A percentile compares a stretch with the other conserved stretches of the same genome.
Evolutionary conservation across 2,113 vertebrate species (phyloP).

Genomic region (Anolis sagrei): DNA sequence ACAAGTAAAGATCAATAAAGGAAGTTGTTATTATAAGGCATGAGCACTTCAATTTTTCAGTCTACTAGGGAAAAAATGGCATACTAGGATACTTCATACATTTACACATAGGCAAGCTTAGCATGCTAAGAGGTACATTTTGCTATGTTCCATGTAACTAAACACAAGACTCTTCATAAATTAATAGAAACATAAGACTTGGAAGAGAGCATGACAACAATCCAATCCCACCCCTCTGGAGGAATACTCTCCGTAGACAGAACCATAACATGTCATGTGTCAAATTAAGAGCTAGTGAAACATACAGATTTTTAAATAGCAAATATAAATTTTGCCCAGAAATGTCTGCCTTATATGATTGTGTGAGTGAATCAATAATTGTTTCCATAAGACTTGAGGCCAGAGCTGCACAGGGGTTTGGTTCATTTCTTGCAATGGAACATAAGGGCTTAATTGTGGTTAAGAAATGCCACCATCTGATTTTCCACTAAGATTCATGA

Average conservation of each 20-base stretch:
- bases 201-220: too few relatives aligned
- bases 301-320: conserved; percentile 16
- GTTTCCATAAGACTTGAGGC: conserved; percentile 25
- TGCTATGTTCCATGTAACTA: neutral
- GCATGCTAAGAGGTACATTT: neutral
- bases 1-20: neutral
- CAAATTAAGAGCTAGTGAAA: conserved; percentile 45
- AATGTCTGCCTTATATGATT: conserved; percentile 37
- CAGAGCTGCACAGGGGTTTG: conserved; percentile 30
- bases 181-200: too few relatives aligned
- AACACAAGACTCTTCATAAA: neutral
- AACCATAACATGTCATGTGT: conserved; percentile 38
- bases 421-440: conserved; percentile 22
- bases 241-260: neutral
- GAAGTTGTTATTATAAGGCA: too few relatives aligned
- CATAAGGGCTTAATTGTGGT: conserved; percentile 51
- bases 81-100: neutral
- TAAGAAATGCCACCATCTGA: conserved; percentile 37
- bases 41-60: neutral
- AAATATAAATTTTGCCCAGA: conserved; percentile 36
- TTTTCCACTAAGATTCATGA: conserved; percentile 50
- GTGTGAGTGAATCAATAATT: conserved; percentile 31
- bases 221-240: too few relatives aligned
- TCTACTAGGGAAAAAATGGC: neutral
- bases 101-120: neutral